Evolutionary conservation across 2,888 invertebrate species (phyloP).

Genomic region (Rhabditophanes sp.): DNA sequence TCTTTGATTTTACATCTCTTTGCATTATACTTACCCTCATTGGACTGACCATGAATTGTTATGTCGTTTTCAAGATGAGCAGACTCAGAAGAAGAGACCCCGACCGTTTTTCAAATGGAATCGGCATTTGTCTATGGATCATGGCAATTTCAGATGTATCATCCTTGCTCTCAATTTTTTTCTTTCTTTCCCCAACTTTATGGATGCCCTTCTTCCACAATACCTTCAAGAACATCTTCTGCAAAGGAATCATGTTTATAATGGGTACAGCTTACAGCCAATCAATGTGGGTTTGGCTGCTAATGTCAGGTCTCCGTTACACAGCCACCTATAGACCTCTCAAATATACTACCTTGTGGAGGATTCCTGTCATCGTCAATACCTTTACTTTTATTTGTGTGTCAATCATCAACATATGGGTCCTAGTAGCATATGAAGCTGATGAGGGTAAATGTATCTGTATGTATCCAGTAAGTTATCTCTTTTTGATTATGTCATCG

Average conservation of each 20-base stretch:
- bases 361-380: conserved; percentile 10
- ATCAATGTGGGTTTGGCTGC: conserved; percentile 33
- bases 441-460: conserved; percentile 1
- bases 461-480: not conserved
- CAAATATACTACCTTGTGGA: conserved; percentile 18
- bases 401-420: conserved; percentile 8
- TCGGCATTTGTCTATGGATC: conserved; percentile 23
- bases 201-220: not conserved
- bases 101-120: conserved; percentile 31
- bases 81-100: conserved; percentile 15
- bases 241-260: conserved; percentile 19
- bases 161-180: conserved; percentile 19
- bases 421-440: conserved; percentile 10
- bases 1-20: not conserved
- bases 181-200: too few relatives aligned
- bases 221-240: conserved; percentile 3
- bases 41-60: conserved; percentile 22
- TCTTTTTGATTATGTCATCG: not conserved
- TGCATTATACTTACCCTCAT: conserved; percentile 3
- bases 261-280: conserved; percentile 22
- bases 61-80: conserved; percentile 23
- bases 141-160: conserved; percentile 26
- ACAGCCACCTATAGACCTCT: conserved; percentile 17
- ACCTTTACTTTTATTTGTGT: conserved; percentile 9
- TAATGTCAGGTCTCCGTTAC: conserved; percentile 29